Conservation (phyloP, 1,140 invertebrate genomes). For the fruit fly (Drosophila melanogaster) region Release_6_plus_ISO1_MT NT_033779.5:2058501-2059000, state of each 20-base stretch:
- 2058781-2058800: constrained; percentile 7
- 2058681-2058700: constrained; percentile 20
- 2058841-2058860: constrained; percentile 59
- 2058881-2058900: constrained; percentile 74
- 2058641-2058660: not conserved
- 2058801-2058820: constrained; percentile 14
- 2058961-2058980: constrained; percentile 45
- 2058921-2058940: constrained; percentile 70
- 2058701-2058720: constrained; percentile 3
- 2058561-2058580: constrained; percentile 6
- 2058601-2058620: constrained; percentile 14
- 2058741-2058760: constrained; percentile 13
- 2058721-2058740: constrained; percentile 35
- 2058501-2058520: not conserved
- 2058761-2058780: constrained; percentile 16
- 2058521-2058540: not conserved
- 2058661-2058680: constrained; percentile 5
- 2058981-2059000: constrained; percentile 31
- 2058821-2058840: constrained; percentile 65
- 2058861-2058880: constrained; percentile 59
- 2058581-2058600: constrained; percentile 3
- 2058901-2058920: constrained; percentile 70
- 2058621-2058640: not conserved
- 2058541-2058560: constrained; percentile 9
- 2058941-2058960: constrained; percentile 41